A percentile compares a stretch with the other conserved stretches of the same genome.
Evolutionary conservation across 2,797 vertebrate genomes (phyloP).

Genomic region (Coluber constrictor): DNA sequence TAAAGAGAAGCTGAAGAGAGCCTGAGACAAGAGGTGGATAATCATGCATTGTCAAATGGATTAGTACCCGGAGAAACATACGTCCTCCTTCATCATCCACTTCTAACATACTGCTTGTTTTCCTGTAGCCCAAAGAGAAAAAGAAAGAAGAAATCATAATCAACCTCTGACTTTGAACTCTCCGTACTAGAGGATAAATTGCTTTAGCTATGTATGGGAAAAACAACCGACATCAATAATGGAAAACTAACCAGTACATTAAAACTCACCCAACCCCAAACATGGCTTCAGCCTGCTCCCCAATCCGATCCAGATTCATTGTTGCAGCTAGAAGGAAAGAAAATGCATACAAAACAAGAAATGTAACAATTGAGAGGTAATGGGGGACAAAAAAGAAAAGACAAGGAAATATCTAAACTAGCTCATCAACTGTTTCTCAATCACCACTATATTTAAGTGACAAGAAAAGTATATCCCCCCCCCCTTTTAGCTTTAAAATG

Average conservation of each 20-base stretch:
- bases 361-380: background rate
- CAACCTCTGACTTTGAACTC: background rate
- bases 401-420: background rate
- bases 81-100: constrained; percentile 95
- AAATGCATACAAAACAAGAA: background rate
- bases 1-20: constrained; percentile 94
- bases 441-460: background rate
- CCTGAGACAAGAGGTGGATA: constrained; percentile 91
- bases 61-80: constrained; percentile 90
- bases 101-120: constrained; percentile 92
- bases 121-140: constrained; percentile 67
- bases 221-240: background rate
- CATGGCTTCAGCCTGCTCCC: constrained; percentile 96
- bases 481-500: background rate
- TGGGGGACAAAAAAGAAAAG: background rate
- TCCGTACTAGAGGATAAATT: background rate
- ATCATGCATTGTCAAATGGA: constrained; percentile 94
- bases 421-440: background rate
- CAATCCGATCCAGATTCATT: constrained; percentile 90
- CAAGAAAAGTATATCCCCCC: background rate
- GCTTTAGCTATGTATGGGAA: background rate
- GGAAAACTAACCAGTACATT: background rate
- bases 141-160: background rate
- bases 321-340: constrained; percentile 70
- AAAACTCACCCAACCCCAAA: constrained; percentile 87